A percentile compares a stretch with the other conserved stretches of the same genome.
Conservation (phyloP, 2,888 invertebrate genomes). For the Nebria salina region DNA sequence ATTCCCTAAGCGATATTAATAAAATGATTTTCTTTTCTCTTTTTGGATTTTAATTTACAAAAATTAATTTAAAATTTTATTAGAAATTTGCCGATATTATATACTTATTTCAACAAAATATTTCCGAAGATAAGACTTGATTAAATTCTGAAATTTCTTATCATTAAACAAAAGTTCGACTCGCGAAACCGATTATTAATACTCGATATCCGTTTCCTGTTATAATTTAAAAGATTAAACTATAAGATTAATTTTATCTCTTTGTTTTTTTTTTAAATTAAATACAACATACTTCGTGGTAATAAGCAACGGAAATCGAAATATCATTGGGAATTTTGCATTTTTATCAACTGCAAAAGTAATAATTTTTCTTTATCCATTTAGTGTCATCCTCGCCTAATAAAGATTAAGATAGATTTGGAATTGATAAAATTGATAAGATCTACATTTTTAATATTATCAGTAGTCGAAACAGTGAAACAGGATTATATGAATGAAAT, state of each 20-base stretch:
- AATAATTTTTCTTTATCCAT: background rate
- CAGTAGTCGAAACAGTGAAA: too few species aligned
- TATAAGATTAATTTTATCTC: background rate
- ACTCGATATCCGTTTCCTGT: background rate
- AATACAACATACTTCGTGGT: background rate
- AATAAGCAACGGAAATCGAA: background rate
- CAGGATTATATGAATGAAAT: too few species aligned
- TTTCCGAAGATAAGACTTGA: background rate
- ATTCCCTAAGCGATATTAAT: too few species aligned
- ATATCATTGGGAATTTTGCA: background rate
- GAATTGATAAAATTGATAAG: background rate
- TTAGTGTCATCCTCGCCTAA: background rate
- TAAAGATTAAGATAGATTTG: background rate
- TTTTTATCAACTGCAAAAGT: background rate
- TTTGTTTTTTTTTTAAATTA: background rate
- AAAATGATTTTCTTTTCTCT: too few species aligned
- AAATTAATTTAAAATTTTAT: background rate
- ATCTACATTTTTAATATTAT: background rate
- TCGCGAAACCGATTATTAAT: background rate
- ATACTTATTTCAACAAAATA: background rate
- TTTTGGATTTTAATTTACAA: too few species aligned
- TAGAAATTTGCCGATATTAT: background rate
- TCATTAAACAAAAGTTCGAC: background rate
- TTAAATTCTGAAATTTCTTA: background rate
- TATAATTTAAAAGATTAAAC: conserved; percentile 1